Base-by-base conservation (phyloP, 2,888 invertebrate genomes). In the Spodoptera exigua region DNA sequence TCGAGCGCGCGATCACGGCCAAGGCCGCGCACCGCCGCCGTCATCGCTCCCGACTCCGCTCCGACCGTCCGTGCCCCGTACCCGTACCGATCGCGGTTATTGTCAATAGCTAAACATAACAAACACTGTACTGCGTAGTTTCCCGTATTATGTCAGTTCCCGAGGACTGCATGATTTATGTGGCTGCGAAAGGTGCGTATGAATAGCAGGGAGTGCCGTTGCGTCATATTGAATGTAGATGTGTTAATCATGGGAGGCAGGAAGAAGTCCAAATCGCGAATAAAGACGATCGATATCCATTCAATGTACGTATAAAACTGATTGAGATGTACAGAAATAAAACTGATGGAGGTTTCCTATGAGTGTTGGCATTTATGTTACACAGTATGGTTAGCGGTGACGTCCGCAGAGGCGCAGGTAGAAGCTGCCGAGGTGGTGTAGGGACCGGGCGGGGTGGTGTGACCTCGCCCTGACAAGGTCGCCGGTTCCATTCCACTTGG, bases 1-100 rank as follows among this genome's bases (percentile, higher is more conserved):
- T 93, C 91, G 93, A 93, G 93, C 93, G 89, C 81, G 86, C 92
- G 93, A 92, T 94, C 93, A 93, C 91, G 93, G 93, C 92, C 93
- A 94, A 93, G 93, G 93, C 88, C 89, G 87, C 86, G 80, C 79
- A 60, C 71, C 74, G 82, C 71, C 75, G 82, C 82, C 90, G 88
- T 83, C 89, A 85, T 83, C 87, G 84, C 81, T 82, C 82, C 80
- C 81, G 75, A 51, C 63, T 75, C 69, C 64, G 68, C 61, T 78
- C 81, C 76, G 74, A 66, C 80, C 85, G 57, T 80, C 81, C 84
- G 79, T 80, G 80, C 83, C 78, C 76, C 69, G 71, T 61, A 70
- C 77, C 68, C 75, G 62, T 27, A 9, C 27, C 70, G 61, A 57
- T 36, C 10, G 11, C 21, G 12, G 37, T 66, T 51, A 61, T 58